Base-by-base conservation (phyloP, 2,888 invertebrate species). In the Hypomecis atomaria region DNA sequence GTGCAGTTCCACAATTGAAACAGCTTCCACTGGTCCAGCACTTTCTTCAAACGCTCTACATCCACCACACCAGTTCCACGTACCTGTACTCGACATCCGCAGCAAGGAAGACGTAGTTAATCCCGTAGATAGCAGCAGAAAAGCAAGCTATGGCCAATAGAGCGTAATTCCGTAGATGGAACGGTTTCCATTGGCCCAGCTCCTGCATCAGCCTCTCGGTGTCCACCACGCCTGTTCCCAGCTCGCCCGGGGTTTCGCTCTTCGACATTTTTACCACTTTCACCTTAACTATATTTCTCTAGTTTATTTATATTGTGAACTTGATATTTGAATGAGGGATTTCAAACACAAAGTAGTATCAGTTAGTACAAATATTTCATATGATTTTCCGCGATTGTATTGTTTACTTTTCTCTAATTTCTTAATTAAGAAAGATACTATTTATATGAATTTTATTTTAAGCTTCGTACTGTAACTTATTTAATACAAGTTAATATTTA, bases 31-130 rank as follows among this genome's bases (percentile, higher is more conserved):
- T 90, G 90, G 9, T 92, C 92, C 78, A 92, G 70, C 79, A 90
- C 88, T 59, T 63, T 65, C 89, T 92, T 85, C 78, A 92, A 74
- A 10, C 66, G 78, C 65, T 91, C 91, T 38, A 79, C 78, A 74
- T 89, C 87, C 71, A 90, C 79, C 23, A 23, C 23, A 23, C 23
- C 1, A 23, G 23, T 23, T 23, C 23, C 23, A 23, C 23, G 9
- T 57, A 91, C 90, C 91, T 88, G 86, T 91, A 90, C 0, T 83
- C 79, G 37, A 90, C 88, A 37, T 90, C 88, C 0, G 78, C 91
- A 0, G 90, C 90, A 34, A 90, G 74, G 77, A 92, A 91, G 62
- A 92, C 82, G 67, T 88, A 92, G 79, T 88, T 91, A 75, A 79
- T 81, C 45, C 74, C 84, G 70, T 90, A 87, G 6, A 85, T 43